Evolutionary conservation across 2,113 vertebrate genomes (phyloP).

Genomic region (Machaerirhynchus nigripectus): DNA sequence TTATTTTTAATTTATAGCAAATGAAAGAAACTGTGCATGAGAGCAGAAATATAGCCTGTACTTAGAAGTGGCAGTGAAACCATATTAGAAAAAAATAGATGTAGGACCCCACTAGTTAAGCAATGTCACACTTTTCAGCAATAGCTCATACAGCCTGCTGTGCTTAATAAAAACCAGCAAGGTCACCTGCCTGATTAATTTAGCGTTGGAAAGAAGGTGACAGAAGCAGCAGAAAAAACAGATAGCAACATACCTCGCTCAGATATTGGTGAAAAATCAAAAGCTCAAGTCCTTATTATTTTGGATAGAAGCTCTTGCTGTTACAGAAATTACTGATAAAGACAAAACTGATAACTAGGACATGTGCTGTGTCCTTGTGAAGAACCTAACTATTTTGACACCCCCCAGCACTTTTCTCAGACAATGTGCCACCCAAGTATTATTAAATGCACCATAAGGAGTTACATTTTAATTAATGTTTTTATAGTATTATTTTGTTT

Average conservation of each 20-base stretch:
- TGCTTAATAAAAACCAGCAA: slow-evolving; percentile 6
- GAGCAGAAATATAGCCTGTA: neutral
- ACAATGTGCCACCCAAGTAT: neutral
- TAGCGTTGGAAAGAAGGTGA: neutral
- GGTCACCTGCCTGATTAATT: slow-evolving; percentile 47
- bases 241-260: neutral
- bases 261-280: slow-evolving; percentile 1
- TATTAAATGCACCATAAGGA: neutral
- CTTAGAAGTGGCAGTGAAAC: neutral
- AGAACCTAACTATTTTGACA: neutral
- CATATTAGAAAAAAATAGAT: neutral
- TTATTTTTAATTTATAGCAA: neutral
- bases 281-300: neutral
- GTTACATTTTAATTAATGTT: neutral
- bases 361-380: neutral
- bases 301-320: neutral
- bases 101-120: neutral
- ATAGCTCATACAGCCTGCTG: neutral
- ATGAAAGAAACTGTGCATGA: neutral
- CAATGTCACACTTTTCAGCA: slow-evolving; percentile 6
- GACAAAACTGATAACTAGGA: neutral
- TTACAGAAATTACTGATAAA: slow-evolving; percentile 13
- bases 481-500: neutral
- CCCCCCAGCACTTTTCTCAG: neutral
- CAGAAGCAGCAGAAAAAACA: neutral